phyloP scores from a whole-genome alignment of 2,888 invertebrate genomes.

The Acronicta leporina region DNA sequence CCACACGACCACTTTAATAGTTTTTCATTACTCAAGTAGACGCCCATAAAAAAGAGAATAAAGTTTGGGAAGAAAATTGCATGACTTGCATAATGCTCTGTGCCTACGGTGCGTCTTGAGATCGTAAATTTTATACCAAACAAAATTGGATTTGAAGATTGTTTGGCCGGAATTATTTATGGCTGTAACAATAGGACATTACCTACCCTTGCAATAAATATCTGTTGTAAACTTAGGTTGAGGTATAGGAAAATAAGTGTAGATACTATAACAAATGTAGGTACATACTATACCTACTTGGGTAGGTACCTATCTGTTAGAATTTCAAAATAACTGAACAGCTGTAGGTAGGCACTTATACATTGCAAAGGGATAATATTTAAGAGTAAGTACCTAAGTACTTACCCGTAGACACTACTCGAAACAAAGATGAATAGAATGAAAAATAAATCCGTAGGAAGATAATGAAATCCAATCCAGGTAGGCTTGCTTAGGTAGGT shows the following conservation, averaged over 20 bases:
- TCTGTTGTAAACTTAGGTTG: conserved; percentile 7
- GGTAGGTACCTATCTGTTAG: no score
- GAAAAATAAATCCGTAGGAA: no score
- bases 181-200: conserved; percentile 54
- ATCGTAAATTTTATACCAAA: conserved; percentile 76
- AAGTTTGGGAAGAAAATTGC: conserved; percentile 86
- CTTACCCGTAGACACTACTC: no score
- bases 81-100: conserved; percentile 81
- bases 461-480: no score
- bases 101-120: conserved; percentile 66
- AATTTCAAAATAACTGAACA: no score
- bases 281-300: no score
- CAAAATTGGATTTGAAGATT: conserved; percentile 77
- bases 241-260: not conserved
- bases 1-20: conserved; percentile 85
- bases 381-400: no score
- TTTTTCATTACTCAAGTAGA: conserved; percentile 89
- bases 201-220: conserved; percentile 39
- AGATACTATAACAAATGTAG: no score
- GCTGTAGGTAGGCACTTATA: no score
- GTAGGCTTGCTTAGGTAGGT: no score
- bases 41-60: conserved; percentile 81
- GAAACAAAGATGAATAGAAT: no score
- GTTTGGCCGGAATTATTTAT: conserved; percentile 73
- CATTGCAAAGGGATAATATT: no score